phyloP scores from a whole-genome alignment of 2,113 vertebrate species.

The human (Homo sapiens) region DNA sequence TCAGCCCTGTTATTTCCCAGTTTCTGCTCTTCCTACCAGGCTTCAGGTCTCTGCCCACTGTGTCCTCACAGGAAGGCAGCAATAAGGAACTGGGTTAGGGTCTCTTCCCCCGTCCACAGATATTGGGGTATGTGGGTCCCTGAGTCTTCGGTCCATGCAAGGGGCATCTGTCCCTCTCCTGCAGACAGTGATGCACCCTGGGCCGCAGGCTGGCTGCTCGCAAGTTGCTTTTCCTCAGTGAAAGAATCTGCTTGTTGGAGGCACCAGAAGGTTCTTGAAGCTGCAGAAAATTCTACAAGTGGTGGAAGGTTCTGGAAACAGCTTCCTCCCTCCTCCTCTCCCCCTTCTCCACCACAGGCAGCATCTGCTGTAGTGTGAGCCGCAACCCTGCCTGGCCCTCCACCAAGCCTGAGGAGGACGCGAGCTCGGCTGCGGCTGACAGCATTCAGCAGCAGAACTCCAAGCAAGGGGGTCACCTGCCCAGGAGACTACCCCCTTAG shows the following conservation, averaged over 20 bases:
- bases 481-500: rapidly evolving
- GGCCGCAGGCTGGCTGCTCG: neutral
- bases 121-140: neutral
- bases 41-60: neutral
- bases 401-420: neutral
- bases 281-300: neutral
- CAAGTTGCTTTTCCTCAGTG: neutral
- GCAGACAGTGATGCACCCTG: neutral
- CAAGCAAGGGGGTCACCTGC: neutral
- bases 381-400: neutral
- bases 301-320: slow-evolving; percentile 9
- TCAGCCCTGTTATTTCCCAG: too few relatives aligned
- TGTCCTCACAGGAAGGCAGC: neutral
- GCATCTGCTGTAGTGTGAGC: neutral
- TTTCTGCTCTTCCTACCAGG: neutral
- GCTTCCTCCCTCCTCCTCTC: neutral
- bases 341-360: neutral
- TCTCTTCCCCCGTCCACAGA: rapidly evolving
- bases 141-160: rapidly evolving
- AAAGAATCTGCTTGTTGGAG: neutral
- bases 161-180: neutral
- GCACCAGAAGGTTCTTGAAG: neutral
- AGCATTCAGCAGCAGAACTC: neutral
- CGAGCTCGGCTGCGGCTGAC: rapidly evolving
- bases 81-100: neutral